phyloP scores from a whole-genome alignment of 2,797 vertebrate species.

The Anguilla marmorata region DNA sequence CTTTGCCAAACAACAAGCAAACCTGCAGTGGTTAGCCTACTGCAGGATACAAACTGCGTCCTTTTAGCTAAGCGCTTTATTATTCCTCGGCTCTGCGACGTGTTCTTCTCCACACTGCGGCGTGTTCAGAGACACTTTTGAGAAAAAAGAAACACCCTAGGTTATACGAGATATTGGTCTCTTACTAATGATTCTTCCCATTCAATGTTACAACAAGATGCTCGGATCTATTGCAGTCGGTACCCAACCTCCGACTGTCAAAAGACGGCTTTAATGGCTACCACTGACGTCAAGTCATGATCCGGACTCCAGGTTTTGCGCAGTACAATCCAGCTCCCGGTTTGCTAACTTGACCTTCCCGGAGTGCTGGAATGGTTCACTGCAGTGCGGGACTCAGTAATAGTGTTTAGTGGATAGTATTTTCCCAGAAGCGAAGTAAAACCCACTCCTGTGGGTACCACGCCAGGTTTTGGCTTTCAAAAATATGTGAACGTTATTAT shows the following conservation, averaged over 20 bases:
- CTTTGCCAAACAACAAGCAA: constrained; percentile 39
- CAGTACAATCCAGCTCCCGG: constrained; percentile 62
- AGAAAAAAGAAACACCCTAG: constrained; percentile 24
- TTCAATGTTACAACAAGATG: constrained; percentile 45
- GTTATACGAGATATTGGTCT: constrained; percentile 27
- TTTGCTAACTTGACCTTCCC: constrained; percentile 66
- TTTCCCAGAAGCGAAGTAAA: not conserved
- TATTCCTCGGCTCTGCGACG: constrained; percentile 42
- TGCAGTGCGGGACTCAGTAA: constrained; percentile 64
- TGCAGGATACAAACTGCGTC: constrained; percentile 39
- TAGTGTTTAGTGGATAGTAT: not conserved
- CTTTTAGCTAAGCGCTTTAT: constrained; percentile 48
- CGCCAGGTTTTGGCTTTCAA: not conserved
- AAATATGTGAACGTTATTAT: not conserved
- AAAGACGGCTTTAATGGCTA: constrained; percentile 63
- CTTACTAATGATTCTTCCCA: constrained; percentile 25
- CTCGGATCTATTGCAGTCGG: constrained; percentile 48
- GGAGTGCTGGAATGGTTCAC: constrained; percentile 55
- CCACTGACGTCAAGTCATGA: constrained; percentile 74
- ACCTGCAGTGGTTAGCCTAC: constrained; percentile 35
- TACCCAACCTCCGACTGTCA: constrained; percentile 59
- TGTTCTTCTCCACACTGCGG: constrained; percentile 35
- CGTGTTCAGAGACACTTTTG: constrained; percentile 19
- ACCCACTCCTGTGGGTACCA: not conserved
- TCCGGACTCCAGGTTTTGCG: constrained; percentile 72